Base-by-base conservation (phyloP, 2,797 vertebrate species). In the Xiphorhynchus erythropygius region DNA sequence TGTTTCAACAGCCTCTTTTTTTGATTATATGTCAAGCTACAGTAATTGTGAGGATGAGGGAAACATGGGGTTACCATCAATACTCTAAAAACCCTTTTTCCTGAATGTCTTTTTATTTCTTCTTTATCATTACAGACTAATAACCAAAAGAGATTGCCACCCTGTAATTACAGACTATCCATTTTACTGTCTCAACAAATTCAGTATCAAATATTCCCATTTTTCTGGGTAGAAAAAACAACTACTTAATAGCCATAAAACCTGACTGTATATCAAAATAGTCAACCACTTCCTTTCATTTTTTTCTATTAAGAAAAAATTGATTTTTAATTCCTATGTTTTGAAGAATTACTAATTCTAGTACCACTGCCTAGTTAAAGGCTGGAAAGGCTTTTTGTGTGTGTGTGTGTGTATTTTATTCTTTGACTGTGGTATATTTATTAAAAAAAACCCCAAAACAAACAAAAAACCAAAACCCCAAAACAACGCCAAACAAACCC, bases 1-100 rank as follows among this genome's bases (percentile, higher is more conserved):
- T 27, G 30, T 22, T 55, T 64, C 37, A 74, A 47, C 5, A 55
- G 2, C 2, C 9, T 68, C 10, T 25, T 30, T 42, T 53, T 53
- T 32, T 53, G 28, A n/a, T 75, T 57, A 7, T 33, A 10, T 25
- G 6, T 59, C 42, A 63, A 78, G 39, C 9, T n/a, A 7, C 27
- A 4, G 25, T 53, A 47, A 37, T 64, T 64, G 13, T 32, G 80
- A 41, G 4, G 4, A n/a, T 27, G 47, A 83, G 4, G 70, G 3
- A 10, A 85, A 80, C 19, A 41, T 10, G 30, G 2, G 2, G 3
- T 67, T 71, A 49, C 28, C 0, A 0, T 39, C 25, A 67, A 5
- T 10, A 59, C 4, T 56, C 37, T 30, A 70, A 55, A 82, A 44
- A 5, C 2, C 3, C 1, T 53, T 53, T 46, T 37, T 28, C 32